A percentile compares a stretch with the other conserved stretches of the same genome.
Evolutionary conservation across 2,113 vertebrate genomes (phyloP).

Genomic region (Petrocephalus zakoni): DNA sequence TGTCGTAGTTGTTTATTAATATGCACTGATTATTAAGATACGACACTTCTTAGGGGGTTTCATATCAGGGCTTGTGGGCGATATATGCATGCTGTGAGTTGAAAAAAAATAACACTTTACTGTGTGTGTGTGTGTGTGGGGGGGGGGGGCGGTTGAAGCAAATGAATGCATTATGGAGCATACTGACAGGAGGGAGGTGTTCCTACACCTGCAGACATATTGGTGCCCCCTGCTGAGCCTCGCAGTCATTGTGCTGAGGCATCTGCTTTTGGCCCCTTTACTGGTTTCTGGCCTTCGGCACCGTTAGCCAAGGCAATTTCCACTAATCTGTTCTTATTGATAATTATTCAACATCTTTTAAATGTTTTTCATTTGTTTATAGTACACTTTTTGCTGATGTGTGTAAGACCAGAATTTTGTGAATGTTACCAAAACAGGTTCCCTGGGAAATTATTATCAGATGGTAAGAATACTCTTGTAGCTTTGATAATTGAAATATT

Average conservation of each 20-base stretch:
- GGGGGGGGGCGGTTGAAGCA: not conserved
- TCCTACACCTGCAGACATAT: not conserved
- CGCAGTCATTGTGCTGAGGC: not conserved
- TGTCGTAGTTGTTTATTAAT: not conserved
- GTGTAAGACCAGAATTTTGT: not conserved
- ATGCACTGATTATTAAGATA: not conserved
- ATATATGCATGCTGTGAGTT: not conserved
- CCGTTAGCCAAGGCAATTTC: not conserved
- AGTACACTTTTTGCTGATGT: not conserved
- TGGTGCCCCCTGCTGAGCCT: not conserved
- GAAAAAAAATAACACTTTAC: not conserved
- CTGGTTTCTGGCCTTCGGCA: not conserved
- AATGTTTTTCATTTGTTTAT: not conserved
- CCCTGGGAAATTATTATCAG: not conserved
- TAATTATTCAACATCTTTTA: not conserved
- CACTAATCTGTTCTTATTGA: not conserved
- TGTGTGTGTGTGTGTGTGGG: no score
- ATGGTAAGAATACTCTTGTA: not conserved
- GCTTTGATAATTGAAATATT: not conserved
- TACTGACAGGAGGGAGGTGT: not conserved
- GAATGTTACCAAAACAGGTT: not conserved
- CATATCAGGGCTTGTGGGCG: not conserved
- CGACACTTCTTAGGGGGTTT: not conserved
- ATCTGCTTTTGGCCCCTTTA: not conserved
- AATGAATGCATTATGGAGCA: not conserved